Evolutionary conservation across 2,888 invertebrate species (phyloP).

Genomic region (Cantharis nigra): DNA sequence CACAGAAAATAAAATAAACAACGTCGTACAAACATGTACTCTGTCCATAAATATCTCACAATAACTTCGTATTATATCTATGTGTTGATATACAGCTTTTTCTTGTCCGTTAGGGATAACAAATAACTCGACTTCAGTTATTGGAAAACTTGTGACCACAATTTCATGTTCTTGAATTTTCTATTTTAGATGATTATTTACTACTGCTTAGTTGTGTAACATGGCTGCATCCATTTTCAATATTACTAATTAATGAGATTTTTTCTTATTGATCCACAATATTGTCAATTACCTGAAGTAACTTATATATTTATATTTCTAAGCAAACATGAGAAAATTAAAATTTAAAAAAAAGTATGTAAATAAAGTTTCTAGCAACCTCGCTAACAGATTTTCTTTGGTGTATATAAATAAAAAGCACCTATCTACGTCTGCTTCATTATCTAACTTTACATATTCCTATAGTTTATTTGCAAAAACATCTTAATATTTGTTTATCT

Average conservation of each 20-base stretch:
- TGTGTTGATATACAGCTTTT: constrained; percentile 38
- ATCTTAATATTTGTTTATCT: background rate
- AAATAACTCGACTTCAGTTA: constrained; percentile 47
- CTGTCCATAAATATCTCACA: constrained; percentile 37
- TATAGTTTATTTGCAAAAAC: background rate
- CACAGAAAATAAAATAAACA: constrained; percentile 27
- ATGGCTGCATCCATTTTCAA: constrained; percentile 5
- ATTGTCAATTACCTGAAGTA: background rate
- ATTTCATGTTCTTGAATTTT: constrained; percentile 40
- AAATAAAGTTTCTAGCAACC: background rate
- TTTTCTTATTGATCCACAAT: background rate
- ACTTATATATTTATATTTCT: background rate
- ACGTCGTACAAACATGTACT: constrained; percentile 26
- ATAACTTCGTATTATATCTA: constrained; percentile 38
- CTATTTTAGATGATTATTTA: constrained; percentile 45
- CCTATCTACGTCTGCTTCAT: background rate
- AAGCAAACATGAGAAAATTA: background rate
- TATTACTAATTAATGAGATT: background rate
- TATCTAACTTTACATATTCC: background rate
- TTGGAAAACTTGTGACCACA: constrained; percentile 48
- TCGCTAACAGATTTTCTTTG: background rate
- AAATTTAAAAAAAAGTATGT: background rate
- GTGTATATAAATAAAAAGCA: background rate
- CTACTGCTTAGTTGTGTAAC: constrained; percentile 33
- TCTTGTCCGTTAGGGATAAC: constrained; percentile 43